Conservation (phyloP, 2,888 invertebrate genomes). For the Sepioteuthis lessoniana region DNA sequence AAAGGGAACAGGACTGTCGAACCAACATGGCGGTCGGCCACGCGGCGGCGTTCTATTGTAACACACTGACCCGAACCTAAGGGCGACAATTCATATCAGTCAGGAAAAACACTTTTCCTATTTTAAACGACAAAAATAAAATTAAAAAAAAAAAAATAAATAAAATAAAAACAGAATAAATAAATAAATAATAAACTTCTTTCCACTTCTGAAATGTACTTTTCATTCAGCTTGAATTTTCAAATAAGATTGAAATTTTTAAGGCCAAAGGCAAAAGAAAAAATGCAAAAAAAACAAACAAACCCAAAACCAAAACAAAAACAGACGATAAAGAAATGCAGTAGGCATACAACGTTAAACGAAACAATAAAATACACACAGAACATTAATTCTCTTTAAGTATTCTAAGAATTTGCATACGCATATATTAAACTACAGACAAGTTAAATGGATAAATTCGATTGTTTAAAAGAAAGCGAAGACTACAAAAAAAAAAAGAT, state of each 20-base stretch:
- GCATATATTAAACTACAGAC: neutral
- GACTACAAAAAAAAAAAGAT: no score
- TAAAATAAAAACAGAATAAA: neutral
- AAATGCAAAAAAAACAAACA: neutral
- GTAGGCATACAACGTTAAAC: neutral
- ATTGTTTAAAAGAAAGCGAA: no score
- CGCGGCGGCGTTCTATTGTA: neutral
- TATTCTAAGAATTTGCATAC: neutral
- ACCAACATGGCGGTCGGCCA: neutral
- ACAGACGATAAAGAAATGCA: neutral
- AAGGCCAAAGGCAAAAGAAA: neutral
- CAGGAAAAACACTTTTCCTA: neutral
- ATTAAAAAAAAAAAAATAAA: neutral
- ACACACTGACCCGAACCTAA: slow-evolving; percentile 33
- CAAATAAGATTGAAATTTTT: neutral
- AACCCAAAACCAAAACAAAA: neutral
- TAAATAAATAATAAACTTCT: neutral
- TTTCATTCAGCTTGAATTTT: neutral
- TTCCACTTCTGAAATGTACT: neutral
- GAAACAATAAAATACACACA: neutral
- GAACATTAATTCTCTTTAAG: neutral
- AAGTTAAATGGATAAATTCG: neutral
- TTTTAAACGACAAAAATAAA: neutral
- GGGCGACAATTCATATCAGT: slow-evolving; percentile 11
- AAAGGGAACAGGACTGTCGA: neutral